Base-by-base conservation (phyloP, 2,113 vertebrate species). In the Monarcha castaneiventris region DNA sequence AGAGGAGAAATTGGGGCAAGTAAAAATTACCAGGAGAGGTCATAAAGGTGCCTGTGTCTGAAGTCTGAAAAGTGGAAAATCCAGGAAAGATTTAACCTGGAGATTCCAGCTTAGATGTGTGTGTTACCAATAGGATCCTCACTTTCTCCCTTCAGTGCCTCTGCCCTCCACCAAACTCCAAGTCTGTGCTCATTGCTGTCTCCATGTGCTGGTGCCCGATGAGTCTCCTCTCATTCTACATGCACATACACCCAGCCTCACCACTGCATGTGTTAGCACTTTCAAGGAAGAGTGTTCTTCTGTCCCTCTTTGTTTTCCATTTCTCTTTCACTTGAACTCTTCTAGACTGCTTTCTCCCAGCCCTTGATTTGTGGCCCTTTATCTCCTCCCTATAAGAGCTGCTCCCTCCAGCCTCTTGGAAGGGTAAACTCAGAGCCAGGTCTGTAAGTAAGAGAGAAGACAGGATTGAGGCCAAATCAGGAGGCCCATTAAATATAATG, bases 181-280 rank as follows among this genome's bases (percentile, higher is more conserved):
- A 37, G 19, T 21, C 33, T 52, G 33, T 39, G 43, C 43, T 87
- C 9, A 25, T 16, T 22, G 35, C 69, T 82, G 43, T 51, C 33
- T 71, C 71, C 51, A 6, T 7, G 37, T 30, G 7, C 33, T 9
- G 6, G 20, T 39, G 37, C 17, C 55, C 0, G 0, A 5, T 13
- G 10, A n/a, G 33, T 19, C 48, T 35, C 48, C 58, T 62, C 55
- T 33, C 37, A 14, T 39, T 69, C 43, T 17, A 27, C 2, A 3
- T 16, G 67, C 43, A 26, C 27, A 3, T 7, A 17, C 68, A 37
- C 16, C 23, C 76, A 82, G 43, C 16, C 56, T 37, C 43, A 81
- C 32, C 41, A 69, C 62, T 51, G 27, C n/a, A 8, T 11, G 17
- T 22, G 44, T 48, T 23, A 74, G 52, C 61, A 85, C 61, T 49